Percentiles rank a stretch among this genome's conserved stretches.
These are phyloP conservation scores for Sitobion miscanthi DNA, from an alignment of 1,140 invertebrate genomes.

Conservation along the genomic window DNA sequence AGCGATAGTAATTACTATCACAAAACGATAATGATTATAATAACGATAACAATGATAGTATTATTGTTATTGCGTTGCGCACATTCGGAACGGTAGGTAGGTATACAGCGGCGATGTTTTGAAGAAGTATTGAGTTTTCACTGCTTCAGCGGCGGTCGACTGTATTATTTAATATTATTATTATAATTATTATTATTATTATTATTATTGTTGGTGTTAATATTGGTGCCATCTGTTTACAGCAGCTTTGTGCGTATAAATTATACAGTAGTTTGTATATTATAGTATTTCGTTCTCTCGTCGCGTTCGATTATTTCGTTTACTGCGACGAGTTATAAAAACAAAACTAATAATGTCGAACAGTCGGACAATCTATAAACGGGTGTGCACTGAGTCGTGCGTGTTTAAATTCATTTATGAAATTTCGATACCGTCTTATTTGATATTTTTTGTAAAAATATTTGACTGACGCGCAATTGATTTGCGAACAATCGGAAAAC, in stretches of 20 bases:
- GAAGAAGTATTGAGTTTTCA: background rate
- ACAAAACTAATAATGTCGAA: background rate
- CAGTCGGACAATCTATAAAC: background rate
- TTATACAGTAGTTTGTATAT: background rate
- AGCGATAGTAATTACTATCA: too few relatives aligned
- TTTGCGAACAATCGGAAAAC: background rate
- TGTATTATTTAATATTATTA: background rate
- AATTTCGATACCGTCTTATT: background rate
- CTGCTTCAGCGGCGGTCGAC: background rate
- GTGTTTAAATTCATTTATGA: background rate
- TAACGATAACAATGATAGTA: background rate
- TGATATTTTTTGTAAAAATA: background rate
- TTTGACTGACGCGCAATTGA: background rate
- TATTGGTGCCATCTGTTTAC: background rate
- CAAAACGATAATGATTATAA: background rate
- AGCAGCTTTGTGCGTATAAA: background rate
- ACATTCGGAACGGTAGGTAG: too few relatives aligned
- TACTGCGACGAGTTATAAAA: background rate
- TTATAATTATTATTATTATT: background rate
- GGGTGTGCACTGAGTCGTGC: too few relatives aligned
- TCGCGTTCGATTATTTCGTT: background rate
- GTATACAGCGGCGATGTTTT: background rate
- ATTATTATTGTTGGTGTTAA: background rate
- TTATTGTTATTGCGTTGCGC: background rate
- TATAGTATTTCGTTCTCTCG: background rate